phyloP scores from a whole-genome alignment of 2,888 invertebrate genomes.

The Prenolepis imparis region DNA sequence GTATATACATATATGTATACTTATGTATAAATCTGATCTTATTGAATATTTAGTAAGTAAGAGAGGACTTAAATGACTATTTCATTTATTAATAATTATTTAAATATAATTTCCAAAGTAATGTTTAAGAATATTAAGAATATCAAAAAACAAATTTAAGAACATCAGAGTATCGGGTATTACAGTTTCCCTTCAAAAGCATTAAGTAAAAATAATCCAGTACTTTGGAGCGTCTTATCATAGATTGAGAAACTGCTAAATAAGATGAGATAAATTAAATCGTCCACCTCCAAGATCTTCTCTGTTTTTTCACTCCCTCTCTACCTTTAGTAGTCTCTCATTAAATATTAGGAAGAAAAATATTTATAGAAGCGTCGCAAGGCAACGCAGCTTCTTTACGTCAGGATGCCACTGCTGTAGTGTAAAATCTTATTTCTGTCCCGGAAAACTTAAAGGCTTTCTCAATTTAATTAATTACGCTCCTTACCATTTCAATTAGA shows the following conservation, averaged over 20 bases:
- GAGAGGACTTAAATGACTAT: neutral
- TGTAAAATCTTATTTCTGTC: slow-evolving; percentile 47
- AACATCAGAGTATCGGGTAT: slow-evolving; percentile 12
- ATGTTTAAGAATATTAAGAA: slow-evolving; percentile 23
- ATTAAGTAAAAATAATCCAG: neutral
- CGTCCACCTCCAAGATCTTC: slow-evolving; percentile 12
- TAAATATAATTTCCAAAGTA: slow-evolving; percentile 25
- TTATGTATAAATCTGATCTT: neutral
- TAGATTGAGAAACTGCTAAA: slow-evolving; percentile 35
- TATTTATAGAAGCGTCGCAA: slow-evolving; percentile 41
- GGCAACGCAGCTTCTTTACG: slow-evolving; percentile 24
- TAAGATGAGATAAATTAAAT: slow-evolving; percentile 55
- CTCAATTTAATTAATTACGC: slow-evolving; percentile 55
- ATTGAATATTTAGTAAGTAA: neutral
- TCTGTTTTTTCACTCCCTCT: slow-evolving; percentile 6
- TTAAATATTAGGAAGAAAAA: slow-evolving; percentile 53
- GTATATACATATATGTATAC: no score
- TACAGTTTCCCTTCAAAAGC: slow-evolving; percentile 11
- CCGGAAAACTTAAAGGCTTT: slow-evolving; percentile 48
- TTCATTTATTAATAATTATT: neutral
- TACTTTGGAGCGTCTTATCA: slow-evolving; percentile 12
- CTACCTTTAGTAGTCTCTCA: slow-evolving; percentile 23
- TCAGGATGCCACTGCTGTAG: slow-evolving; percentile 21
- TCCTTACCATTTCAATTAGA: slow-evolving; percentile 43
- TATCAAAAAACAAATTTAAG: neutral